Conservation (phyloP, 2,113 vertebrate species). For the Psettodes erumei region DNA sequence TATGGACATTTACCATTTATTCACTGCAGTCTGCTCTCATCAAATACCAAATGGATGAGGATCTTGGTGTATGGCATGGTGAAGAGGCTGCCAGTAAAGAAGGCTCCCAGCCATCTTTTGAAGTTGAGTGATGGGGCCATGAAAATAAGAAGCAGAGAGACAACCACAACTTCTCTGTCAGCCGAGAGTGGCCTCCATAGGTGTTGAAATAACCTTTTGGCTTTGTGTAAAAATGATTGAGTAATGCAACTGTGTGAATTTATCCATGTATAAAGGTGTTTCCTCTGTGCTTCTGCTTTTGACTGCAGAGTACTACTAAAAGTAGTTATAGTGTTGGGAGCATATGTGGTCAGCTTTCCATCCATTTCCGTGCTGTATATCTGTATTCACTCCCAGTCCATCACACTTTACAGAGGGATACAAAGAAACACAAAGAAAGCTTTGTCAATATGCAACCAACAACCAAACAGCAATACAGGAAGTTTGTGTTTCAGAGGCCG, state of each 20-base stretch:
- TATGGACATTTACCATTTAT: background rate
- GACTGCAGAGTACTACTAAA: no score
- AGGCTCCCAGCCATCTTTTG: background rate
- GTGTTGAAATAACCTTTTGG: background rate
- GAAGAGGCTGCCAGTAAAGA: background rate
- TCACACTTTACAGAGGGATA: background rate
- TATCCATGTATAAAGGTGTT: background rate
- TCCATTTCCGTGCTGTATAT: background rate
- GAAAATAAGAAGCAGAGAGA: background rate
- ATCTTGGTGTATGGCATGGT: background rate
- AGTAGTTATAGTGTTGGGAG: background rate
- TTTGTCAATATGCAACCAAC: background rate
- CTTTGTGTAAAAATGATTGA: background rate
- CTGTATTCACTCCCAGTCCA: background rate
- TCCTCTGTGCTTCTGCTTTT: background rate
- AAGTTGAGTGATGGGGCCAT: background rate
- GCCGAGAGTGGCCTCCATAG: background rate
- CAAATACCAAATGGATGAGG: background rate
- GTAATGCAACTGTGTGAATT: background rate
- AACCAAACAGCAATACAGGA: background rate
- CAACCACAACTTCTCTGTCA: background rate
- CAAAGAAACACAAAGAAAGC: background rate
- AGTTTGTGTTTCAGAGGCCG: background rate
- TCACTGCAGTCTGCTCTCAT: slow-evolving; percentile 12
- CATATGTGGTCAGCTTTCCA: background rate